Evolutionary conservation across 2,113 vertebrate genomes (phyloP).

Genomic region (Sorex fumeus): DNA sequence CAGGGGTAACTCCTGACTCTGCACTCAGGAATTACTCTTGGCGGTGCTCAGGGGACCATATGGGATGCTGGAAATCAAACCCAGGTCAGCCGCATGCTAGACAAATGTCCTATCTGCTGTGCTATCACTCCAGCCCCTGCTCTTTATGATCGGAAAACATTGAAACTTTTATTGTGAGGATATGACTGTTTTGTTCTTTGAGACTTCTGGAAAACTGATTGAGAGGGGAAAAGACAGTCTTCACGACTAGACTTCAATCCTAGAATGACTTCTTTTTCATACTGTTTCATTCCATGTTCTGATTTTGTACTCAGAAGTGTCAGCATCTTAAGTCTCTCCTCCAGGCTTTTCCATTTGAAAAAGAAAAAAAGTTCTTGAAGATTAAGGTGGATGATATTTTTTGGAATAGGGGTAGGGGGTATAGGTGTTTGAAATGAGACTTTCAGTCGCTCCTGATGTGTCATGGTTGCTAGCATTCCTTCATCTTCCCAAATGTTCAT

Average conservation of each 20-base stretch:
- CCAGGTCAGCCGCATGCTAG: too few species aligned
- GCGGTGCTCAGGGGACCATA: too few species aligned
- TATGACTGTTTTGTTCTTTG: background rate
- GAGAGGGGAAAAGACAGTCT: background rate
- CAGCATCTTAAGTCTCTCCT: background rate
- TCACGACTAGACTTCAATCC: background rate
- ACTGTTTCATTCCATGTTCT: background rate
- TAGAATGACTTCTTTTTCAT: too few species aligned
- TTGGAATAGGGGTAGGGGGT: background rate
- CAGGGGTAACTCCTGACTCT: too few species aligned
- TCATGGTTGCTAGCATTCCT: background rate
- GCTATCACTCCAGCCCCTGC: too few species aligned
- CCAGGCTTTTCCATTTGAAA: constrained; percentile 4
- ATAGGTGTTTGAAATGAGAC: background rate
- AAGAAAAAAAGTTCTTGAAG: background rate
- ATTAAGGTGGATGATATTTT: background rate
- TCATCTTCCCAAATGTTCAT: background rate
- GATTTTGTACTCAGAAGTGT: background rate
- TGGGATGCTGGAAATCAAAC: too few species aligned
- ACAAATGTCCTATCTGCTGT: too few species aligned
- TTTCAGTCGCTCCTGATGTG: background rate
- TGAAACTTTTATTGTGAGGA: background rate
- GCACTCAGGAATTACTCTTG: too few species aligned
- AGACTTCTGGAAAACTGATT: background rate
- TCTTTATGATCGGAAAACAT: constrained; percentile 19